A percentile compares a stretch with the other conserved stretches of the same genome.
These are phyloP conservation scores for Chondrosia reniformis DNA, from an alignment of 37 sponge, comb jelly and placozoan genomes.

Conservation along the genomic window DNA sequence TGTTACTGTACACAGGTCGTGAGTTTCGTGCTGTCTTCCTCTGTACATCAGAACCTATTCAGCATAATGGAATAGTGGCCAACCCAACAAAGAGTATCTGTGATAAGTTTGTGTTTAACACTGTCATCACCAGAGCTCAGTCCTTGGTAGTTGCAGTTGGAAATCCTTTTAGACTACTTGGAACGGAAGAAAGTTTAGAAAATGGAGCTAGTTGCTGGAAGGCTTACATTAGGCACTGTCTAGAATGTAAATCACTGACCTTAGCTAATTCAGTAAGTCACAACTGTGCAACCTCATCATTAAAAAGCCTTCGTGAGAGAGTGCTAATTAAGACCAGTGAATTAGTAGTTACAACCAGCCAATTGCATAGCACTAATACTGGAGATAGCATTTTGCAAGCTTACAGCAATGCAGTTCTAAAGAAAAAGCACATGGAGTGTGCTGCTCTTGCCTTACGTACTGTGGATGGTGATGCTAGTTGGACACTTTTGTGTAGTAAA, in stretches of 20 bases:
- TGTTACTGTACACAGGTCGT: constrained; percentile 28
- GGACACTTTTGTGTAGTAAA: background rate
- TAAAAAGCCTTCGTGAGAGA: background rate
- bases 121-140: constrained; percentile 61
- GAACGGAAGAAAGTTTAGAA: constrained; percentile 15
- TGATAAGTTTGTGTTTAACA: constrained; percentile 63
- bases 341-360: too few species aligned
- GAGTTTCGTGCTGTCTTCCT: constrained; percentile 61
- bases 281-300: background rate
- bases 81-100: constrained; percentile 62
- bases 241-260: background rate
- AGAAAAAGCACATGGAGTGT: background rate
- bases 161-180: constrained; percentile 59
- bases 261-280: background rate
- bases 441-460: background rate
- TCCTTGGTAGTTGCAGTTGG: constrained; percentile 63
- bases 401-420: background rate
- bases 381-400: background rate
- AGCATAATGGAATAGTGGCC: constrained; percentile 22
- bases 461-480: background rate
- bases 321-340: background rate
- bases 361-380: too few species aligned
- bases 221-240: background rate
- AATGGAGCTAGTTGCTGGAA: constrained; percentile 10
- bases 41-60: constrained; percentile 51